Evolutionary conservation across 2,797 vertebrate genomes (phyloP), one percentile per base, ranked within the genome.

Genomic region (Poeciliopsis paucimaculata): DNA sequence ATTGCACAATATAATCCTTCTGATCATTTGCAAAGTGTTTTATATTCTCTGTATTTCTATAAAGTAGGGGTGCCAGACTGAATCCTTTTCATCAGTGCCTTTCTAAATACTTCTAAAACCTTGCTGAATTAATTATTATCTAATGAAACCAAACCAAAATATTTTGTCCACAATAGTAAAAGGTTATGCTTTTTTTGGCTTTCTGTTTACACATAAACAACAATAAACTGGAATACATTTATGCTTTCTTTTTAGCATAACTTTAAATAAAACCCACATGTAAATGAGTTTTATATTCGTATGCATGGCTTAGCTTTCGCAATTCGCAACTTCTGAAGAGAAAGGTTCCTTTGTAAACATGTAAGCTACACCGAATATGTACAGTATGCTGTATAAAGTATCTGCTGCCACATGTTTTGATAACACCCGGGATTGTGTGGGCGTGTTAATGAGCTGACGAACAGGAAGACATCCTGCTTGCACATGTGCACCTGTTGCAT

Each of bases 401-500:
- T 78, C 74, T 4, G 47, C 72, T 75, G 76, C 82, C 87, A 84
- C 82, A 79, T 90, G 86, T 90, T 89, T 83, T 89, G 80, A 82
- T 86, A 86, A 86, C 77, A 80, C 66, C 47, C 80, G 78, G 80
- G 60, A 84, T 82, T 82, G 85, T 79, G 89, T 92, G 86, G 92
- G 86, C 80, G 87, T 90, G 85, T 87, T 89, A 86, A 91, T 89
- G 89, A 92, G 87, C 84, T 41, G 76, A 77, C 77, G 84, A 89
- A 90, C 90, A 89, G 86, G 87, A 75, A 93, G 87, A 91, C 91
- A 90, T 92, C 90, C 93, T 92, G 91, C 91, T 75, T 81, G 92
- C 94, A 94, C 95, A 94, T 96, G 95, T 93, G 93, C 94, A 95
- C 95, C 94, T 95, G 95, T 95, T 96, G 94, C 94, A 91, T 96